phyloP scores from a whole-genome alignment of 2,113 vertebrate species.

The Grammomys surdaster region DNA sequence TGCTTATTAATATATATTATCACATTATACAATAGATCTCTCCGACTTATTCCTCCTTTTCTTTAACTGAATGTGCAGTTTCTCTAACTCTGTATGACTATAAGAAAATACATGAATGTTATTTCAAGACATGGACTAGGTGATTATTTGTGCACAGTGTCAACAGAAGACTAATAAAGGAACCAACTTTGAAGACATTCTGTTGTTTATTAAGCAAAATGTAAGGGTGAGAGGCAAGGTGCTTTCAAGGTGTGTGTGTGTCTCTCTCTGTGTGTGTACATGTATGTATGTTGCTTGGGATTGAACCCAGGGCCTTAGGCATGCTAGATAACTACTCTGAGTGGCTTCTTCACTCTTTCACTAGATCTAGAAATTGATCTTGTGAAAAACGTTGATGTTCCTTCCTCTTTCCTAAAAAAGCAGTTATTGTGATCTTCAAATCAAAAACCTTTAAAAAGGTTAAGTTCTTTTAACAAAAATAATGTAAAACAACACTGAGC shows the following conservation, averaged over 20 bases:
- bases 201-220: background rate
- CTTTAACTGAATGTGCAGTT: background rate
- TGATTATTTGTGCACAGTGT: background rate
- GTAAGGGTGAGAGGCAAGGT: background rate
- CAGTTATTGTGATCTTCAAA: slow-evolving; percentile 11
- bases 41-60: background rate
- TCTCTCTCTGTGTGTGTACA: background rate
- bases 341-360: background rate
- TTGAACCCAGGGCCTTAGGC: background rate
- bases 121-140: background rate
- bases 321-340: background rate
- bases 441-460: slow-evolving; percentile 18
- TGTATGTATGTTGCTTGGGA: background rate
- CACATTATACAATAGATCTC: background rate
- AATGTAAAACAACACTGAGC: background rate
- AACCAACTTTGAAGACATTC: slow-evolving; percentile 5
- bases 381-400: slow-evolving; percentile 33
- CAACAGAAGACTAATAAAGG: background rate
- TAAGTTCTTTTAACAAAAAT: background rate
- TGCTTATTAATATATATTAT: background rate
- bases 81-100: background rate
- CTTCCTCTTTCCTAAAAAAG: slow-evolving; percentile 25
- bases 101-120: background rate
- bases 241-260: background rate
- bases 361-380: slow-evolving; percentile 33